Percentiles rank a stretch among this genome's conserved stretches.
Evolutionary conservation across 2,797 vertebrate species (phyloP).

Genomic region (Glossophaga mutica): DNA sequence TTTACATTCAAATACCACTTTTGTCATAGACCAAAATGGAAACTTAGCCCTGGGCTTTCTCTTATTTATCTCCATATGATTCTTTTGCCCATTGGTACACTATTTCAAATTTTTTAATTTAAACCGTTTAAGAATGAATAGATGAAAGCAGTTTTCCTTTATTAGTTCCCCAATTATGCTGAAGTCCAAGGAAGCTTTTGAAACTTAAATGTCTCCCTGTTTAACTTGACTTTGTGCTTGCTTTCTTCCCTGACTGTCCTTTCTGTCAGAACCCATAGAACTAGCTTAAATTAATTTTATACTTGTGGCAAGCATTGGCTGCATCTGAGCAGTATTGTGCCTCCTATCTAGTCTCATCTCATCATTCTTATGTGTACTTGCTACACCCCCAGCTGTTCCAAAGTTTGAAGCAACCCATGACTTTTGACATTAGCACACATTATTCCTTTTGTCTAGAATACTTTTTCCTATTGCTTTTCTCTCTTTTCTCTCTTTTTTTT

Average conservation of each 20-base stretch:
- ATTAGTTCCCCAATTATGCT: not conserved
- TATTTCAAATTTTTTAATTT: not conserved
- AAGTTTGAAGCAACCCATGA: too few species aligned
- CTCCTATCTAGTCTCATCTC: fast-evolving
- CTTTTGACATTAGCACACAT: not conserved
- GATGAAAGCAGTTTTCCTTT: not conserved
- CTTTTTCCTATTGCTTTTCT: not conserved
- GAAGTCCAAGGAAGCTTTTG: not conserved
- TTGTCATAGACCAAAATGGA: not conserved
- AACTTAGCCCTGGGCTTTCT: not conserved
- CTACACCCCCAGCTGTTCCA: fast-evolving
- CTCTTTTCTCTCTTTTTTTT: not conserved
- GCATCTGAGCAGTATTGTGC: fast-evolving
- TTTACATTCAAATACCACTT: not conserved
- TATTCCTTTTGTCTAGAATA: not conserved
- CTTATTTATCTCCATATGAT: not conserved
- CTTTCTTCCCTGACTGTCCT: not conserved
- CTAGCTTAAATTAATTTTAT: not conserved
- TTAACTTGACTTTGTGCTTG: fast-evolving
- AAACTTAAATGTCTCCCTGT: fast-evolving
- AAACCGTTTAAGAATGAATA: not conserved
- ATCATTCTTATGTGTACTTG: fast-evolving
- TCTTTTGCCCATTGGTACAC: not conserved
- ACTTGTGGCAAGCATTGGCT: not conserved
- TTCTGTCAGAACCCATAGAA: not conserved